phyloP scores from a whole-genome alignment of 30 jellyfish, hydroid and myxozoan genomes.

The Aurelia aurita region DNA sequence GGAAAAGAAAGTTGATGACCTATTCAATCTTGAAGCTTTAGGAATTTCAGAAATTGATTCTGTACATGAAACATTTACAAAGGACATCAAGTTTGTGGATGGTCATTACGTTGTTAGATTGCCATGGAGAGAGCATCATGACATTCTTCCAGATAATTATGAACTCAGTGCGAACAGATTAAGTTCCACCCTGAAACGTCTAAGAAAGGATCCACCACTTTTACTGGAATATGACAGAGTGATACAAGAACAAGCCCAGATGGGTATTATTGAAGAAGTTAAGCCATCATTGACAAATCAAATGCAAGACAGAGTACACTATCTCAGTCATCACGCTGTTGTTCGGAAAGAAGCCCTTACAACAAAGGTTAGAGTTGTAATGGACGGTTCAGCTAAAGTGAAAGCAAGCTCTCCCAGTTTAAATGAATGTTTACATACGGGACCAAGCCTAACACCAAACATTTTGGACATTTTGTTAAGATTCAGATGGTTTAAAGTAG shows the following conservation, averaged over 20 bases:
- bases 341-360: constrained; percentile 27
- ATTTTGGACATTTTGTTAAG: constrained; percentile 18
- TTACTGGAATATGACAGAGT: constrained; percentile 7
- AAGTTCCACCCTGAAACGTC: not conserved
- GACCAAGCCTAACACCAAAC: constrained; percentile 28
- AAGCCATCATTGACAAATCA: not conserved
- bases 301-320: not conserved
- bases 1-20: not conserved
- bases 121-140: constrained; percentile 15
- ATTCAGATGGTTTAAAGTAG: constrained; percentile 1
- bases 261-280: constrained; percentile 37
- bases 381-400: constrained; percentile 17
- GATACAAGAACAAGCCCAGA: constrained; percentile 11
- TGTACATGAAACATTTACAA: constrained; percentile 17
- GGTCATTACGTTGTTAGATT: not conserved
- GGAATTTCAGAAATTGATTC: constrained; percentile 31
- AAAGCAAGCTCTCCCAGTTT: not conserved
- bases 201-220: not conserved
- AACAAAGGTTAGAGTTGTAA: constrained; percentile 13
- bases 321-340: constrained; percentile 20
- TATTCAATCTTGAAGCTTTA: constrained; percentile 25
- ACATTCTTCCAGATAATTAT: constrained; percentile 25
- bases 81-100: not conserved
- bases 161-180: constrained; percentile 4
- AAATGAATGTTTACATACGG: constrained; percentile 18